Evolutionary conservation across 2,888 invertebrate species (phyloP).

Genomic region (Lithodes maja): DNA sequence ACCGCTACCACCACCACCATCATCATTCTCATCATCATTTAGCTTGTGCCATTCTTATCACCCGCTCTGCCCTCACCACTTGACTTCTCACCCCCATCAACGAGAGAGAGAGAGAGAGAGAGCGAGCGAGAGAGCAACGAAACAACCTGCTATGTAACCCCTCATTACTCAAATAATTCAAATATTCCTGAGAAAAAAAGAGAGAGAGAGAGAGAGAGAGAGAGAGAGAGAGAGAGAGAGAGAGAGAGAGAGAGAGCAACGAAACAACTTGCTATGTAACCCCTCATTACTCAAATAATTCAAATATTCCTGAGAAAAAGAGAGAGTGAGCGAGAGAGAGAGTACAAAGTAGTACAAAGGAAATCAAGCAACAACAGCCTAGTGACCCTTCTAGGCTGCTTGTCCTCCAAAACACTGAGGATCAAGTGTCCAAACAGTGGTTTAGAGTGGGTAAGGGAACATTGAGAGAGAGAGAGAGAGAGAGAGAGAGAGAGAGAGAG

Average conservation of each 20-base stretch:
- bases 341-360: neutral
- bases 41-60: too few relatives aligned
- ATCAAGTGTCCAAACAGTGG: too few relatives aligned
- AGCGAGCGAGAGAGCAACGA: conserved; percentile 3
- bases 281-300: too few relatives aligned
- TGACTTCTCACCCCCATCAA: neutral
- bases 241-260: neutral
- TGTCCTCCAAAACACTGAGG: too few relatives aligned
- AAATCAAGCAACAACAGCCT: neutral
- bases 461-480: too few relatives aligned
- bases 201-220: neutral
- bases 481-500: too few relatives aligned
- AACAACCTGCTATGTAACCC: too few relatives aligned
- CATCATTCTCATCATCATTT: neutral
- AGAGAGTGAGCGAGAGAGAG: neutral
- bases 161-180: too few relatives aligned
- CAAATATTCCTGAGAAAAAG: neutral
- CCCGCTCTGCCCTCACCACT: neutral
- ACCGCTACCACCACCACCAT: neutral
- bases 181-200: neutral
- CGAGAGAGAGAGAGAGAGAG: neutral
- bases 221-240: neutral
- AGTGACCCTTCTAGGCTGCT: too few relatives aligned
- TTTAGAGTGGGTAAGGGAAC: too few relatives aligned
- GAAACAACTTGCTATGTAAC: too few relatives aligned